Evolutionary conservation across 2,113 vertebrate species (phyloP), one percentile per base, ranked within the genome.

Genomic region (Hemichromis elongatus): DNA sequence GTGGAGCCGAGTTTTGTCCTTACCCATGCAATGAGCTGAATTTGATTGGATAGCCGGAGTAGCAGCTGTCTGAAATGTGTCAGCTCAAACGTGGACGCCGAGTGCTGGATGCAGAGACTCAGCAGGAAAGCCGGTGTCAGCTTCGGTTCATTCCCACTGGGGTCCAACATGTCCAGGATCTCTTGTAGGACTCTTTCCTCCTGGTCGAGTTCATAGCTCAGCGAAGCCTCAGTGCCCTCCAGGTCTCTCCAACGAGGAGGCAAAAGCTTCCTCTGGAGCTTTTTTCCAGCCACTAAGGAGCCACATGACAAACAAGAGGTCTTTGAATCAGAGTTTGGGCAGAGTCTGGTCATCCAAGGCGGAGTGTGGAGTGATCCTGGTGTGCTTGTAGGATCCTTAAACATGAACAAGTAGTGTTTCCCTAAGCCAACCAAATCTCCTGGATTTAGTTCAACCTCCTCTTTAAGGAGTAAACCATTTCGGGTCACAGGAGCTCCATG

Each of bases 381-480:
- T 5, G 66, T 7, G 63, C 86, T 82, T 6, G 96, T 96, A 13
- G 96, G 96, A 86, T 97, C 96, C 82, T 97, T 96, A 61, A 96
- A 97, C 94, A 97, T 93, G 87, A 97, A 96, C 21, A 97, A 88
- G 84, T 97, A 97, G 84, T 96, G 94, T 79, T 94, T 93, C 10
- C 96, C 96, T 70, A 97, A 75, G 7, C 96, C 95, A 4, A 97
- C 93, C n/a, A 97, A 84, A 88, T 97, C 96, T 5, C 96, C 96
- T 0, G 95, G 94, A 33, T 84, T 91, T 47, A 97, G 91, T 83
- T 95, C 92, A 2, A 89, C 92, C 83, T 96, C 94, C 21, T 92
- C 92, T 45, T 94, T 92, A 2, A 97, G 90, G 1, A 89, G 87
- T 8, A 86, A 84, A 4, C 96, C 96, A 0, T 97, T 97, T 57